Base-by-base conservation (phyloP, 2,113 vertebrate species). In the Vireo altiloquus region DNA sequence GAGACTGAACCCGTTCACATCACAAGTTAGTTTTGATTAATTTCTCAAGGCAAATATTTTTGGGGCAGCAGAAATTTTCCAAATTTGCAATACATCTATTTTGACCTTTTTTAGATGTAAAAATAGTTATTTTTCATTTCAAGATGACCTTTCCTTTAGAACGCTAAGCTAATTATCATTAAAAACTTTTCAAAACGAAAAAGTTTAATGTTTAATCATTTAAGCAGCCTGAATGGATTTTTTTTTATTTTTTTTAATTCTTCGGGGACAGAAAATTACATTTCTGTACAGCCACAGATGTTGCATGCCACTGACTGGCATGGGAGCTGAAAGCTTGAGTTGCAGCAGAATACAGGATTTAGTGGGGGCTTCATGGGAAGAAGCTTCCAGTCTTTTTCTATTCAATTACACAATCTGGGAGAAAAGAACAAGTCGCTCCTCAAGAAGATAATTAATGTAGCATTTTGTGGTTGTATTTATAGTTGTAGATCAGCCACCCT, bases 131-230 rank as follows among this genome's bases (percentile, higher is more conserved):
- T 92, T 95, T 86, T 82, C 35, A 52, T 69, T 90, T 95, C 28
- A 21, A 56, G 87, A 86, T 93, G 75, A 90, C 91, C 68, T 96
- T 96, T 96, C 37, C 13, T 86, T 85, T 82, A 49, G 74, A 92
- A 94, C 88, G 35, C 46, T 87, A 53, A 84, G 53, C 77, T 94
- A 94, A 88, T 87, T 82, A 91, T 65, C 10, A 57, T 70, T 84
- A 52, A 56, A 94, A 90, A 65, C 8, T 61, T 80, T 30, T 37
- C 4, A 6, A 75, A 93, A 42, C 4, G 4, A 23, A 21, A 11
- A 87, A n/a, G 20, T 90, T 76, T 42, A 54, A 37, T 76, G 22
- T 69, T 75, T 72, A 50, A 64, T 74, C 40, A 25, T 56, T 69
- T 59, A 57, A 76, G 23, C 13, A 78, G 76, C 22, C 2, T 56